Conservation (phyloP, 2,888 invertebrate species). For the Actias luna region DNA sequence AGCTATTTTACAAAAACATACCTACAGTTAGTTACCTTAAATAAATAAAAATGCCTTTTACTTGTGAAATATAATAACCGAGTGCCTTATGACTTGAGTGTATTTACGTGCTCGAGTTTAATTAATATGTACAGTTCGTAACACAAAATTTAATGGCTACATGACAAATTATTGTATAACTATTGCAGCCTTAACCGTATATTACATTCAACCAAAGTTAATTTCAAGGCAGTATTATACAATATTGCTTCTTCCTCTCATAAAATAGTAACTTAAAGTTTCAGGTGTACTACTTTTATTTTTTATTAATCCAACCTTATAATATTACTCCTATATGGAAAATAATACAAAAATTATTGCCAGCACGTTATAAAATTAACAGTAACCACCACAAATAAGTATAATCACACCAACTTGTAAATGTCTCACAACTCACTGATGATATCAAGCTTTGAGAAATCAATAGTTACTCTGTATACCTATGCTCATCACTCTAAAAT, state of each 20-base stretch:
- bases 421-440: too few species aligned
- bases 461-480: too few species aligned
- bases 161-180: constrained; percentile 7
- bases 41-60: neutral
- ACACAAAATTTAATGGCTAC: neutral
- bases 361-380: neutral
- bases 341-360: neutral
- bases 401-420: too few species aligned
- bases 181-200: constrained; percentile 3
- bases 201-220: constrained; percentile 1
- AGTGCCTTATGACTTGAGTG: neutral
- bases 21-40: neutral
- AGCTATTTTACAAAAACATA: neutral
- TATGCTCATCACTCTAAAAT: too few species aligned
- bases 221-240: neutral
- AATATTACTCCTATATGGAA: neutral
- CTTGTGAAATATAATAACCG: neutral
- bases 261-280: neutral
- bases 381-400: too few species aligned
- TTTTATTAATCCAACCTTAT: neutral
- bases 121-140: constrained; percentile 8
- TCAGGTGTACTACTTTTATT: neutral
- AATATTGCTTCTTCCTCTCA: neutral
- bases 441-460: too few species aligned
- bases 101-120: neutral